A percentile compares a stretch with the other conserved stretches of the same genome.
These are phyloP conservation scores for Trachymyrmex cornetzi DNA, from an alignment of 1,140 invertebrate genomes.

Conservation along the genomic window DNA sequence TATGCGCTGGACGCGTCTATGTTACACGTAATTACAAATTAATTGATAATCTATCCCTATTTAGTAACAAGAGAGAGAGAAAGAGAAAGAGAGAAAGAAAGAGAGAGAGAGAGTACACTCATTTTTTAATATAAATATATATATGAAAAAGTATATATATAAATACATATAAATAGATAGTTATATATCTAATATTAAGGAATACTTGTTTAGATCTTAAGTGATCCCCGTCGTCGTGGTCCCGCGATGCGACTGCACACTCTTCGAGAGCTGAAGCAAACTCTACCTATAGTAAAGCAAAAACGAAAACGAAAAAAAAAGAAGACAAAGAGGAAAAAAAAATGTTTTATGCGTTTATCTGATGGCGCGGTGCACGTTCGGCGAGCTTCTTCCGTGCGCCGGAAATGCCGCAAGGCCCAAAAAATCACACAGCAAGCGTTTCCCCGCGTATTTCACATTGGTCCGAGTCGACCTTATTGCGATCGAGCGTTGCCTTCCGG, in stretches of 20 bases:
- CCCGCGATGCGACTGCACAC: conserved; percentile 78
- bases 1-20: conserved; percentile 86
- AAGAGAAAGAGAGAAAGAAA: conserved; percentile 54
- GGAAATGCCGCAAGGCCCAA: conserved; percentile 1
- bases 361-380: conserved; percentile 65
- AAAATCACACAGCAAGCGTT: background rate
- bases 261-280: conserved; percentile 64
- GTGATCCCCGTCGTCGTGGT: conserved; percentile 78
- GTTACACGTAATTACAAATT: conserved; percentile 81
- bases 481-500: background rate
- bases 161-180: conserved; percentile 77
- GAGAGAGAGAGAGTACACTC: conserved; percentile 73
- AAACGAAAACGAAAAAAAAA: conserved; percentile 61
- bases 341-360: conserved; percentile 49
- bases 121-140: conserved; percentile 78
- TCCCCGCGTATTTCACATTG: conserved; percentile 29
- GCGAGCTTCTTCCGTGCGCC: conserved; percentile 33
- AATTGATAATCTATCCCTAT: conserved; percentile 76
- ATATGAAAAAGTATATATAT: conserved; percentile 74
- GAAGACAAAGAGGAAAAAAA: conserved; percentile 54
- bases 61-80: conserved; percentile 63
- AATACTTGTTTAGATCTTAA: conserved; percentile 83
- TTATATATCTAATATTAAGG: conserved; percentile 79
- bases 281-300: conserved; percentile 42
- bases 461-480: background rate